These are phyloP conservation scores for Phyllostomus hastatus DNA, from an alignment of 2,113 vertebrate species.

Conservation along the genomic window DNA sequence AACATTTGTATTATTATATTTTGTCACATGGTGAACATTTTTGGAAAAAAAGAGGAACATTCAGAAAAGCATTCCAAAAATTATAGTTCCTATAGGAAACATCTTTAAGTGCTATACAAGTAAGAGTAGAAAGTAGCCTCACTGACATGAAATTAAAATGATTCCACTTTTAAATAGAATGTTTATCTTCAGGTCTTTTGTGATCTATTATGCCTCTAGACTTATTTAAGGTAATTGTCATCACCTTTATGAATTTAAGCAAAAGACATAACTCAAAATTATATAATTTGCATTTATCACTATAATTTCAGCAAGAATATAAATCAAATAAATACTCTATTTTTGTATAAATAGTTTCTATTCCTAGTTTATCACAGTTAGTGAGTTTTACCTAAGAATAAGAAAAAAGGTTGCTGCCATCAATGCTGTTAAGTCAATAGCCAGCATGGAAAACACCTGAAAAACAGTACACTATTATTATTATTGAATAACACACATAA, in stretches of 20 bases:
- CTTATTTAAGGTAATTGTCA: background rate
- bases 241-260: background rate
- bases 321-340: background rate
- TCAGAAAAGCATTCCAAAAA: background rate
- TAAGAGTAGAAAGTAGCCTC: background rate
- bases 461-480: background rate
- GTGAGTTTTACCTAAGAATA: background rate
- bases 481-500: background rate
- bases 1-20: background rate
- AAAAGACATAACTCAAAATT: background rate
- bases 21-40: background rate
- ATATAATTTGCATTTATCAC: background rate
- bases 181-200: background rate
- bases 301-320: background rate
- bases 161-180: background rate
- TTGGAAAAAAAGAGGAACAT: accelerated
- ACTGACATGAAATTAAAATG: background rate
- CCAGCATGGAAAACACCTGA: background rate
- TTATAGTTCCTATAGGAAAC: background rate
- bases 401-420: background rate
- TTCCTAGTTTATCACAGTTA: background rate
- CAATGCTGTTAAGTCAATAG: background rate
- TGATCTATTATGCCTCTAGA: background rate
- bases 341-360: background rate
- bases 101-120: background rate